A percentile compares a stretch with the other conserved stretches of the same genome.
These are phyloP conservation scores for Esox lucius DNA, from an alignment of 2,797 vertebrate species.

Conservation along the genomic window DNA sequence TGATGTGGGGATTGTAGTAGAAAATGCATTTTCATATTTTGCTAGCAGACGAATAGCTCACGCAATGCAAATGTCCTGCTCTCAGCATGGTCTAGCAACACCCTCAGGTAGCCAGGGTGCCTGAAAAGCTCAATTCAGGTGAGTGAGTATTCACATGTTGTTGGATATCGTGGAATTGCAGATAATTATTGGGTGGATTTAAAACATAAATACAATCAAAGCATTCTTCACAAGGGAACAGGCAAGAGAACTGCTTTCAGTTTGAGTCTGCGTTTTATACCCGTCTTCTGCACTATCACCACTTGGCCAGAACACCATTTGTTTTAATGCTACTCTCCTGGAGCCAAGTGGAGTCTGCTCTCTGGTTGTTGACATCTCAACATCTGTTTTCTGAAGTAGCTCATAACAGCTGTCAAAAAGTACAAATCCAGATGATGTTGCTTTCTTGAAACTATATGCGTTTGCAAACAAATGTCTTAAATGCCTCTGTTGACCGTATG, in stretches of 20 bases:
- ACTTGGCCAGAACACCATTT: not conserved
- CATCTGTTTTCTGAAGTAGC: constrained; percentile 44
- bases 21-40: no score
- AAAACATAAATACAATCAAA: no score
- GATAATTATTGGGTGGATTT: no score
- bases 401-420: constrained; percentile 40
- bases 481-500: constrained; percentile 10
- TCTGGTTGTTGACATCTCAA: constrained; percentile 33
- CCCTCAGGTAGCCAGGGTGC: no score
- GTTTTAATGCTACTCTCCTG: not conserved
- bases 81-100: no score
- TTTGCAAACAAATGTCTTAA: not conserved
- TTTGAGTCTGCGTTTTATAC: not conserved
- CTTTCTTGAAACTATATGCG: constrained; percentile 1
- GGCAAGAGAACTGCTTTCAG: not conserved
- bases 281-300: not conserved
- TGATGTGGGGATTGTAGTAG: no score
- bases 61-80: no score
- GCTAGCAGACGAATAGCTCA: no score
- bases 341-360: constrained; percentile 14
- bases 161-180: no score
- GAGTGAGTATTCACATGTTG: no score
- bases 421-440: constrained; percentile 28
- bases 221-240: no score
- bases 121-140: no score